Percentiles rank a stretch among this genome's conserved stretches.
Evolutionary conservation across 2,888 invertebrate species (phyloP).

Genomic region (Eucera pruinosa): DNA sequence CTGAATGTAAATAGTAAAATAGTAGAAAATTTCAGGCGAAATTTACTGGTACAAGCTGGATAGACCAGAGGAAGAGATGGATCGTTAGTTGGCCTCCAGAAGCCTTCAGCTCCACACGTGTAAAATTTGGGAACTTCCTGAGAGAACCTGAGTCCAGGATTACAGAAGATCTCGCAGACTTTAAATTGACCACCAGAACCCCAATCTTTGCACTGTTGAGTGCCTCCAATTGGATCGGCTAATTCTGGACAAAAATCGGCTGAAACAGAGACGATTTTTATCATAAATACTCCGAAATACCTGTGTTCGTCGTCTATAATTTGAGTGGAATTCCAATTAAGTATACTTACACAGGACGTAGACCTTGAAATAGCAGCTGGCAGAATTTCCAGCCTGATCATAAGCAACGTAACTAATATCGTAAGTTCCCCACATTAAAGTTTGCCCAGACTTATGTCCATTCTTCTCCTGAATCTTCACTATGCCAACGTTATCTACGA

Average conservation of each 20-base stretch:
- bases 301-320: not conserved
- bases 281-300: not conserved
- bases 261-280: slow-evolving; percentile 79
- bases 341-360: slow-evolving; percentile 91
- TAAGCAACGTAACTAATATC: slow-evolving; percentile 97
- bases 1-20: too few species aligned
- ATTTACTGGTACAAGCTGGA: slow-evolving; percentile 95
- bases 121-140: slow-evolving; percentile 98
- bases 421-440: slow-evolving; percentile 95
- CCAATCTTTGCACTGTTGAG: slow-evolving; percentile 97
- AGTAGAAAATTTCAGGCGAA: not conserved
- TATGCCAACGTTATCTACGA: slow-evolving; percentile 95
- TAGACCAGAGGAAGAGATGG: slow-evolving; percentile 93
- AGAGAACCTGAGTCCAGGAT: slow-evolving; percentile 94
- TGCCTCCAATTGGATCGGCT: slow-evolving; percentile 95
- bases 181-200: slow-evolving; percentile 98
- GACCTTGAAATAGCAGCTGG: slow-evolving; percentile 95
- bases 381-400: slow-evolving; percentile 96
- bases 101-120: slow-evolving; percentile 98
- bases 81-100: slow-evolving; percentile 96
- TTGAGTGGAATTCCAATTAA: not conserved
- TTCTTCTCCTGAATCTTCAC: slow-evolving; percentile 92
- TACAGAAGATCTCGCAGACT: slow-evolving; percentile 96
- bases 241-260: slow-evolving; percentile 96
- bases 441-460: slow-evolving; percentile 94